Conservation (phyloP, 2,888 invertebrate genomes). For the Platypus cylindrus region DNA sequence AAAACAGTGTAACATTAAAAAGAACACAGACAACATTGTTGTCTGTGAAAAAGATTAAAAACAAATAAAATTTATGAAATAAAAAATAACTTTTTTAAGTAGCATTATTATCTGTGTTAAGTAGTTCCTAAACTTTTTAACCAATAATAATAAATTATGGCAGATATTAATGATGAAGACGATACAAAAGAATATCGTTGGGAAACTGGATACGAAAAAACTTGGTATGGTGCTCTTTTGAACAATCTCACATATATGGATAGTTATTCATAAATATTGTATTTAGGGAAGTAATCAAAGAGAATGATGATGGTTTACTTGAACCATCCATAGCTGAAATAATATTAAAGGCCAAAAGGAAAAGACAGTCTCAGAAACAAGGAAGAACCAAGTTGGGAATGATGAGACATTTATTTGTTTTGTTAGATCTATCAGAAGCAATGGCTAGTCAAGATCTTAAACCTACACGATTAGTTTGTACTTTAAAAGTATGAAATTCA, state of each 20-base stretch:
- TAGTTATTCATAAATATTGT: conserved; percentile 8
- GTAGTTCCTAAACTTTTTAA: too few relatives aligned
- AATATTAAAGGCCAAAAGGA: conserved; percentile 78
- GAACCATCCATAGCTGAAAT: conserved; percentile 85
- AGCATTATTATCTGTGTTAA: too few relatives aligned
- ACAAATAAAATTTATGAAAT: too few relatives aligned
- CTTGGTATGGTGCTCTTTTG: conserved; percentile 50
- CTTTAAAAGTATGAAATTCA: conserved; percentile 55
- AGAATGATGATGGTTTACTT: conserved; percentile 87
- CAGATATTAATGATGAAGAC: conserved; percentile 72
- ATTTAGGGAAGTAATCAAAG: conserved; percentile 83
- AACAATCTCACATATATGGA: conserved; percentile 5
- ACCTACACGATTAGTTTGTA: conserved; percentile 79
- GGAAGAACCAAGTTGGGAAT: conserved; percentile 84
- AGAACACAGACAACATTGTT: too few relatives aligned
- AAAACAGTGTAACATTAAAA: too few relatives aligned
- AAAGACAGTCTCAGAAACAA: conserved; percentile 55
- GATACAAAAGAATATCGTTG: conserved; percentile 84
- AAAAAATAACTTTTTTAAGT: too few relatives aligned
- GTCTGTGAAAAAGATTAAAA: too few relatives aligned
- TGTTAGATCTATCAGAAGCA: conserved; percentile 86
- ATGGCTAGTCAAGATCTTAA: conserved; percentile 94
- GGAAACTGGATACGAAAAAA: conserved; percentile 93
- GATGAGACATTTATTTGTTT: conserved; percentile 92
- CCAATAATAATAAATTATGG: too few relatives aligned